Evolutionary conservation across 2,888 invertebrate species (phyloP), one percentile per base, ranked within the genome.

Genomic region (Drosophila stalkeri): DNA sequence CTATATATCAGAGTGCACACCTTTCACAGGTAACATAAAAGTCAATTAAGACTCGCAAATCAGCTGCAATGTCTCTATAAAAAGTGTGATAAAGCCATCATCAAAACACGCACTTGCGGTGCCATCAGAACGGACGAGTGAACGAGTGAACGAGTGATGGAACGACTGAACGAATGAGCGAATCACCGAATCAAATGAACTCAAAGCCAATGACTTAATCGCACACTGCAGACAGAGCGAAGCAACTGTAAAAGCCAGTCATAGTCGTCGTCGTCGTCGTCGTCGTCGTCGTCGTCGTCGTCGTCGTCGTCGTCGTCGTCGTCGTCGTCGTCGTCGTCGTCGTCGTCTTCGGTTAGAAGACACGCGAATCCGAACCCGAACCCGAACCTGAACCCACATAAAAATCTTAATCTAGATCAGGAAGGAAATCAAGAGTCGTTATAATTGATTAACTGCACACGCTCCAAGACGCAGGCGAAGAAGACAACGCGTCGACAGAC

Each of bases 401-500:
- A 74, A 88, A 80, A 87, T 90, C 89, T 86, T 86, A 85, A 91
- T 91, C 89, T 90, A 90, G 91, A 92, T 91, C 92, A 91, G 92
- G 92, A 92, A 91, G 91, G 91, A 92, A 91, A 92, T 91, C 90
- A 91, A 91, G 91, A 92, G 90, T 92, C 91, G 91, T 91, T 91
- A 90, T 90, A 91, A 92, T 92, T 91, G 92, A 92, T 92, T 91
- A 92, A 91, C 90, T 91, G 89, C 89, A 86, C 82, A 77, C 67
- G 66, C 64, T 54, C 69, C 31, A 3, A 67, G 51, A 59, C 49
- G 57, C 57, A 56, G 63, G 56, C 52, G 65, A 62, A 31, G 49
- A 46, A 20, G 63, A 43, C 39, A 35, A 18, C 49, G 18, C 23
- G 39, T 9, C 14, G 46, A 44, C 41, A 60, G 64, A 55, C 52